These are phyloP conservation scores for Orycteropus afer DNA, from an alignment of 2,113 vertebrate genomes.

Conservation along the genomic window DNA sequence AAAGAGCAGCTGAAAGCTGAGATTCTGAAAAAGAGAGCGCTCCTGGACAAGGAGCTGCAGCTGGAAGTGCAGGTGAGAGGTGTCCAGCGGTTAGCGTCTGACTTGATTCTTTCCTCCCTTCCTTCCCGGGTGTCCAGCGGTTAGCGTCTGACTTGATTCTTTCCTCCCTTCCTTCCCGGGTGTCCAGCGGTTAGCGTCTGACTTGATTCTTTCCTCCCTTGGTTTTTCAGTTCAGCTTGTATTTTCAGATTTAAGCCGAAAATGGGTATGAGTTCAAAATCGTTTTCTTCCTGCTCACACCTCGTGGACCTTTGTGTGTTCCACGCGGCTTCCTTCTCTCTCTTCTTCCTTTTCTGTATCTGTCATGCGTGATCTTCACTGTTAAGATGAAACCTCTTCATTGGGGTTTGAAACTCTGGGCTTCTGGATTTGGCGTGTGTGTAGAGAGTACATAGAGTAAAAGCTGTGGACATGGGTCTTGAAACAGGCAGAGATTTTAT, in stretches of 20 bases:
- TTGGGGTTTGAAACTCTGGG: neutral
- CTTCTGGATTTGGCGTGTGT: neutral
- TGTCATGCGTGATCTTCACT: neutral
- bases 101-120: neutral
- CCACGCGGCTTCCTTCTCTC: neutral
- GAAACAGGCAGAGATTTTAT: neutral
- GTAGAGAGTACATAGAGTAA: neutral
- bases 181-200: too few relatives aligned
- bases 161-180: too few relatives aligned
- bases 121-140: too few relatives aligned
- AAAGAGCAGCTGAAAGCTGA: conserved; percentile 98
- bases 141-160: too few relatives aligned
- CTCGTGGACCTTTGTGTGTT: neutral
- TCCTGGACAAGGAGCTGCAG: conserved; percentile 98
- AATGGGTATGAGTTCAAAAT: neutral
- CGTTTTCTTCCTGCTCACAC: neutral
- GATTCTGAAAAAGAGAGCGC: conserved; percentile 97
- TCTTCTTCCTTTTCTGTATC: neutral
- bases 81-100: neutral
- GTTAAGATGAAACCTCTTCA: neutral
- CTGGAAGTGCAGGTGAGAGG: conserved; percentile 95
- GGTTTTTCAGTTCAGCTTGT: neutral
- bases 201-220: too few relatives aligned
- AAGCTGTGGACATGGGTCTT: neutral
- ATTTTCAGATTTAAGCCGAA: neutral